phyloP scores from a whole-genome alignment of 2,797 vertebrate genomes.

The Limosa lapponica region DNA sequence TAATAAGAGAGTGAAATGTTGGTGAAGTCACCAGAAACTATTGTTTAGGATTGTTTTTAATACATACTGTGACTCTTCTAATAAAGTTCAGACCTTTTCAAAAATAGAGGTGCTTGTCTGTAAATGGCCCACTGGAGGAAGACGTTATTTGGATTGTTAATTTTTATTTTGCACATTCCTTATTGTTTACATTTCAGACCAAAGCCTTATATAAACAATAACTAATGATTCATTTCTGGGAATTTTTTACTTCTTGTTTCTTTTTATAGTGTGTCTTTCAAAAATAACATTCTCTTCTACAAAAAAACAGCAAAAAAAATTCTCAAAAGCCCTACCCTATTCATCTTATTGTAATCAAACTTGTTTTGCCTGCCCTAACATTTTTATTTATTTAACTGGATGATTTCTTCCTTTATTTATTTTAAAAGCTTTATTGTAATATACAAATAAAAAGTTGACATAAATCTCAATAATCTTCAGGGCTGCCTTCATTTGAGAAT shows the following conservation, averaged over 20 bases:
- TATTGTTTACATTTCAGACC: constrained; percentile 43
- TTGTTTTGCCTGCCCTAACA: not conserved
- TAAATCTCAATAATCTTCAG: constrained; percentile 29
- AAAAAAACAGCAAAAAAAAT: not conserved
- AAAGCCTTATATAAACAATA: constrained; percentile 54
- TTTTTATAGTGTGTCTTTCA: constrained; percentile 41
- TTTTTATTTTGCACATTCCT: constrained; percentile 54
- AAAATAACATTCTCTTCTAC: not conserved
- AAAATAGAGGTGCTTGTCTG: not conserved
- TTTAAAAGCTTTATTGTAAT: not conserved
- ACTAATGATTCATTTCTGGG: constrained; percentile 59
- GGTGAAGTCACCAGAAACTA: constrained; percentile 29
- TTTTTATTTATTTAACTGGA: not conserved
- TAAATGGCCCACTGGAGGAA: constrained; percentile 11
- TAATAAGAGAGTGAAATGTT: not conserved
- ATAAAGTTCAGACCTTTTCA: constrained; percentile 5
- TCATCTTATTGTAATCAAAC: not conserved
- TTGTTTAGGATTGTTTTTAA: constrained; percentile 36
- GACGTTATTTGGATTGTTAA: constrained; percentile 44
- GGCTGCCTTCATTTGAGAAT: constrained; percentile 20
- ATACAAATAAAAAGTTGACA: not conserved
- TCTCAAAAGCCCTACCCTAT: not conserved
- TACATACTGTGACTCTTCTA: not conserved
- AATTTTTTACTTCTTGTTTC: constrained; percentile 45
- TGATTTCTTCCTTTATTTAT: not conserved